These are phyloP conservation scores for Seladonia tumulorum DNA, from an alignment of 2,888 invertebrate genomes.

Conservation along the genomic window DNA sequence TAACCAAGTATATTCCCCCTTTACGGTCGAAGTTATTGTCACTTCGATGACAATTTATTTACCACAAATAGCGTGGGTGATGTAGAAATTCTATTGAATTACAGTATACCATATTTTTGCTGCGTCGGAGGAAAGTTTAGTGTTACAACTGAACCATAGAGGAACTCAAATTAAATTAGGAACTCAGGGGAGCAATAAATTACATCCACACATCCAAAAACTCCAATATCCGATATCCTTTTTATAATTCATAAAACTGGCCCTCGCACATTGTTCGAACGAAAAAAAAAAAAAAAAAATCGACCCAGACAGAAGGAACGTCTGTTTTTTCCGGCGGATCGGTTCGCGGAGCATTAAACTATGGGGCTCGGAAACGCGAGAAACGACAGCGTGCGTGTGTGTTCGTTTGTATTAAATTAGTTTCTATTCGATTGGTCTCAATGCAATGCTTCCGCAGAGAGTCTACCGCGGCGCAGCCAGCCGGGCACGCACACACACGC, in stretches of 20 bases:
- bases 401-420: conserved; percentile 64
- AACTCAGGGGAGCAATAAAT: too few species aligned
- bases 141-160: neutral
- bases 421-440: conserved; percentile 72
- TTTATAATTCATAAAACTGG: neutral
- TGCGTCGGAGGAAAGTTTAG: neutral
- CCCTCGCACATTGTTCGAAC: too few species aligned
- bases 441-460: conserved; percentile 71
- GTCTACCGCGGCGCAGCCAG: conserved; percentile 52
- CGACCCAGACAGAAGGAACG: neutral
- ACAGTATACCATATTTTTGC: neutral
- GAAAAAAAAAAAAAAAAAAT: neutral
- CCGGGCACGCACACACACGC: conserved; percentile 10
- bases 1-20: too few species aligned
- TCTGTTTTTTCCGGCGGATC: conserved; percentile 19
- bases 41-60: too few species aligned
- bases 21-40: too few species aligned
- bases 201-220: too few species aligned
- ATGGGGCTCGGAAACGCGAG: conserved; percentile 48
- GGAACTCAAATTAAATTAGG: too few species aligned
- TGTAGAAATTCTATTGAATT: neutral
- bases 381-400: conserved; percentile 32
- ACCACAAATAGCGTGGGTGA: too few species aligned
- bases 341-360: conserved; percentile 33
- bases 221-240: neutral